Evolutionary conservation across 2,113 vertebrate species (phyloP).

Genomic region (Mastomys natalensis): DNA sequence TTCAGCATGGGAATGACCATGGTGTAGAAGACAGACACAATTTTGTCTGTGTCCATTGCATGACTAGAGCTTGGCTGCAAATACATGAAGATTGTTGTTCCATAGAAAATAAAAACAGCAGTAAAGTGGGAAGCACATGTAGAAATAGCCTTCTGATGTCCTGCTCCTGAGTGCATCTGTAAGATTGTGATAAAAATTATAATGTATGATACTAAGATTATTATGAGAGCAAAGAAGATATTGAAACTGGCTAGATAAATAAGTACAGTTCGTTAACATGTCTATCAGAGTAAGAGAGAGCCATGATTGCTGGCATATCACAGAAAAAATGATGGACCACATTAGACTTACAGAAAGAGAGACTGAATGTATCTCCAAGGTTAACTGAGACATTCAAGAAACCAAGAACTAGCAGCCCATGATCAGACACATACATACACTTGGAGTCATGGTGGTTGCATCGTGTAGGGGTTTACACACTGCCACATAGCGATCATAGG

Average conservation of each 20-base stretch:
- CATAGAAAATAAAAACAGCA: not conserved
- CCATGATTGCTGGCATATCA: conserved; percentile 51
- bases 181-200: not conserved
- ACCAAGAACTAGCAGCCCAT: not conserved
- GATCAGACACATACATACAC: not conserved
- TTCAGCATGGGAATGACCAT: not conserved
- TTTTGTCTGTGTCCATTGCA: not conserved
- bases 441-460: conserved; percentile 23
- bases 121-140: not conserved
- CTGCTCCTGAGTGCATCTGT: not conserved
- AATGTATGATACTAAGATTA: not conserved
- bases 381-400: conserved; percentile 56
- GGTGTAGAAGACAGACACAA: not conserved
- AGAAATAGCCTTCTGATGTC: not conserved
- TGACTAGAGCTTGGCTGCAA: not conserved
- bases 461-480: conserved; percentile 60
- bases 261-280: conserved; percentile 28
- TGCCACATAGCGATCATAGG: not conserved
- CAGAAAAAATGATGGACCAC: conserved; percentile 65
- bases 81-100: not conserved
- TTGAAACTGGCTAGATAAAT: conserved; percentile 15
- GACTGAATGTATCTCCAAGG: not conserved
- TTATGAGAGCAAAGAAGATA: not conserved
- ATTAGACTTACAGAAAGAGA: conserved; percentile 38
- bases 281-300: conserved; percentile 62